Evolutionary conservation across 2,888 invertebrate species (phyloP).

Genomic region (Megaustenia siamemsis): DNA sequence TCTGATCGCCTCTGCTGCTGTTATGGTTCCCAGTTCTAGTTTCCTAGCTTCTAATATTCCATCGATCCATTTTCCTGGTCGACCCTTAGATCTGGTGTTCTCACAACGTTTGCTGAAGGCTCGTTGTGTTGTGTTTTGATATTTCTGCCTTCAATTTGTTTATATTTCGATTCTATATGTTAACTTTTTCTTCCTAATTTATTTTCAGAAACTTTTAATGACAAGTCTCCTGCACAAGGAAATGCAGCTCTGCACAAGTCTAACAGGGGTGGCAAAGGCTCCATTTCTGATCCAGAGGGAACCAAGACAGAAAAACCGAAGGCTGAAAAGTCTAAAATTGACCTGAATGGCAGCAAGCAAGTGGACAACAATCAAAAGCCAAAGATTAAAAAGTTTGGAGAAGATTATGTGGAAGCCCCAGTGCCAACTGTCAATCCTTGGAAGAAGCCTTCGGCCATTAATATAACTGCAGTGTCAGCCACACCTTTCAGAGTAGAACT

Average conservation of each 20-base stretch:
- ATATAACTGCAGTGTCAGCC: neutral
- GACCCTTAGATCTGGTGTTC: no score
- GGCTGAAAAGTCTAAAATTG: conserved; percentile 36
- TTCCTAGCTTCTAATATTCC: no score
- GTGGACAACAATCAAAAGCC: conserved; percentile 20
- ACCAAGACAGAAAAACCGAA: conserved; percentile 26
- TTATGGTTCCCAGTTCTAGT: no score
- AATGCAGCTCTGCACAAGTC: neutral
- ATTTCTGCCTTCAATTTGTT: no score
- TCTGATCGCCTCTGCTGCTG: no score
- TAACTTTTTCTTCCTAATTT: neutral
- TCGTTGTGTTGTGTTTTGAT: no score
- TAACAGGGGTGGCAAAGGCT: neutral
- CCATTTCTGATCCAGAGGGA: neutral
- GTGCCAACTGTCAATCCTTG: conserved; percentile 47
- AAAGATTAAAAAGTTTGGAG: conserved; percentile 51
- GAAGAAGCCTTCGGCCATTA: conserved; percentile 37
- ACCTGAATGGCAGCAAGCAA: conserved; percentile 38
- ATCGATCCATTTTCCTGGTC: no score
- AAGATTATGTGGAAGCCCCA: conserved; percentile 52
- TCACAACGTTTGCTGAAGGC: no score
- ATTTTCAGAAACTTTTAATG: neutral
- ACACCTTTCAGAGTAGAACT: neutral
- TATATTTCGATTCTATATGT: no score
- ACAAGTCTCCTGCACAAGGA: neutral